Base-by-base conservation (phyloP, 2,888 invertebrate genomes). In the Oxystoma pomonae region DNA sequence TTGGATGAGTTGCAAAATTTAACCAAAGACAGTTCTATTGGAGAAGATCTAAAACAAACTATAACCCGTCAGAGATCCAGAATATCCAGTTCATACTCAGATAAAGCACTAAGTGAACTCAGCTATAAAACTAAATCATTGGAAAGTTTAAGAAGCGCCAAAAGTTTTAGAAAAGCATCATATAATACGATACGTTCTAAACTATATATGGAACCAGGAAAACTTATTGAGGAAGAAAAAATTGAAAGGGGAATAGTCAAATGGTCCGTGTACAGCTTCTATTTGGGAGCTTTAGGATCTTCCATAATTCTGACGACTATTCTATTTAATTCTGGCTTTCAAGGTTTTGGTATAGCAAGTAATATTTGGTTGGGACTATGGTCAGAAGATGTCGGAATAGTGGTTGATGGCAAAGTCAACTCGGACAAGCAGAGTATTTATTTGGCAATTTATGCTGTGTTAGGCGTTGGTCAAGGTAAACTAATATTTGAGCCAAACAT, bases 301-400 rank as follows among this genome's bases (percentile, higher is more conserved):
- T 81, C 87, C 57, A 81, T 91, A 59, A 85, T 89, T 0, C 75
- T 87, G n/a, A 78, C 87, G 17, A 91, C 93, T 1, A 81, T 93
- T 60, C 61, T 90, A 0, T 87, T 94, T 80, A 90, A 94, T 77
- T 83, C 90, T 62, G 77, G 88, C 53, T 89, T 88, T 75, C 91
- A 91, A 84, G 85, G 86, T 65, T 18, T 55, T 22, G 89, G 90
- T 75, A 91, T 94, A 62, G 90, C 90, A 68, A 90, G 92, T 63
- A 94, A 91, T 81, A 82, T 91, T 69, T 94, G 94, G 94, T 84
- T 94, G 18, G 88, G 90, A 9, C 76, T 81, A 67, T 94, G 93
- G 94, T 65, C 70, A 50, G 69, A 67, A 50, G 91, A 91, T 71
- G 75, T 82, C 17, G 66, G 76, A 3, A 81, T 82, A 73, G 81